A percentile compares a stretch with the other conserved stretches of the same genome.
These are phyloP conservation scores for Sandelia bainsii DNA, from an alignment of 2,797 vertebrate species.

Conservation along the genomic window DNA sequence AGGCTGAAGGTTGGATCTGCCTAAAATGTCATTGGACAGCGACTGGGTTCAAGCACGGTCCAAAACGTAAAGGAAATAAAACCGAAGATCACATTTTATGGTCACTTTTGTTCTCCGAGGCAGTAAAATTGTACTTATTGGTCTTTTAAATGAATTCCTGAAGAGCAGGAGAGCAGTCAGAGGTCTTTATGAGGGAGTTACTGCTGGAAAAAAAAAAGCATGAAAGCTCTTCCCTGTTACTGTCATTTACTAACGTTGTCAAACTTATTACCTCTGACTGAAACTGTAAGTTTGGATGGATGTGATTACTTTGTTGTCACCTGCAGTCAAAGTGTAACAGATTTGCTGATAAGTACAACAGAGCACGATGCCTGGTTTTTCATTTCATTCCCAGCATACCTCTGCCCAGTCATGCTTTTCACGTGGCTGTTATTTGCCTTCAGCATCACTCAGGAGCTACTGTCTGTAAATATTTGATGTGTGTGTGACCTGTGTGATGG, in stretches of 20 bases:
- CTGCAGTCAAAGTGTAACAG: slow-evolving; percentile 6
- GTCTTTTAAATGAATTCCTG: neutral
- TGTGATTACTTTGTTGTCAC: slow-evolving; percentile 4
- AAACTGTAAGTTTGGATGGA: neutral
- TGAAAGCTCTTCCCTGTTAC: neutral
- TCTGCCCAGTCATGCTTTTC: slow-evolving; percentile 55
- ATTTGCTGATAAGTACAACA: neutral
- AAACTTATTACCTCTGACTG: neutral
- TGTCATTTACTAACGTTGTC: neutral
- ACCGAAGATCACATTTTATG: slow-evolving; percentile 3
- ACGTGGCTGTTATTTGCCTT: slow-evolving; percentile 4
- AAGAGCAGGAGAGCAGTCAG: neutral
- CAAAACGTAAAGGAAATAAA: neutral
- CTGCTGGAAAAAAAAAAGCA: neutral
- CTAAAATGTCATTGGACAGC: neutral
- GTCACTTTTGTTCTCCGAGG: neutral
- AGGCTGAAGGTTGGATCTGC: neutral
- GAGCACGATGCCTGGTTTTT: neutral
- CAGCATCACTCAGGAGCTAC: slow-evolving; percentile 13
- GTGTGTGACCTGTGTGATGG: neutral
- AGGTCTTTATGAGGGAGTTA: neutral
- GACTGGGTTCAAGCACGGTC: neutral
- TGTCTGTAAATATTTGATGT: neutral
- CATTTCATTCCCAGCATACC: slow-evolving; percentile 61
- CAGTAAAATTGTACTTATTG: neutral